These are phyloP conservation scores for Melanargia galathea DNA, from an alignment of 2,888 invertebrate genomes.

Conservation along the genomic window DNA sequence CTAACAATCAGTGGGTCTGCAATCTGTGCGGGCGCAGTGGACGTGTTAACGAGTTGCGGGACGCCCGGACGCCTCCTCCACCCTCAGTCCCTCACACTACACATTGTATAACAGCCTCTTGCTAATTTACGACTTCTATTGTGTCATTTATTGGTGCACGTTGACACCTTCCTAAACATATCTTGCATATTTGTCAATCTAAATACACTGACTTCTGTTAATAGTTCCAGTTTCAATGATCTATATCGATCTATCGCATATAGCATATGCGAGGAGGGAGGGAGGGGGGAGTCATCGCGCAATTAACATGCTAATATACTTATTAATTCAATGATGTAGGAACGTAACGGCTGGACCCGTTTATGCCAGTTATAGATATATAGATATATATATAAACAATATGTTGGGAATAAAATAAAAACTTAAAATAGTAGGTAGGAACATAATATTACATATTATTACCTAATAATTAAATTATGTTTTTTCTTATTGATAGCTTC, in stretches of 20 bases:
- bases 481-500: no score
- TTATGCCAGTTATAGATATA: no score
- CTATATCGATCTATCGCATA: no score
- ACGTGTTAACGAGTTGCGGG: constrained; percentile 72
- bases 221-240: not conserved
- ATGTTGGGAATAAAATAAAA: no score
- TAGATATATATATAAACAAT: no score
- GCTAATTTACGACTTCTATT: constrained; percentile 41
- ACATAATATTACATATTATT: no score
- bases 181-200: constrained; percentile 1
- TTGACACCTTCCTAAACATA: constrained; percentile 16
- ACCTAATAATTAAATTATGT: no score
- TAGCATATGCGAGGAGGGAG: no score
- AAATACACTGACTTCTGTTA: constrained; percentile 3
- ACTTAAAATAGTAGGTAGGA: no score
- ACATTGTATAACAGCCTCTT: constrained; percentile 74
- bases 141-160: constrained; percentile 19
- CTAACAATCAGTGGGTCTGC: constrained; percentile 53
- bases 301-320: constrained; percentile 82
- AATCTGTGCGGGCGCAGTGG: constrained; percentile 71
- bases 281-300: constrained; percentile 61
- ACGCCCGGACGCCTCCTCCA: constrained; percentile 66
- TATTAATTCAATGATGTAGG: no score
- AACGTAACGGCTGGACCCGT: no score
- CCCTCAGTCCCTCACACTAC: constrained; percentile 70